Base-by-base conservation (phyloP, 2,113 vertebrate species). In the Eptesicus fuscus region DNA sequence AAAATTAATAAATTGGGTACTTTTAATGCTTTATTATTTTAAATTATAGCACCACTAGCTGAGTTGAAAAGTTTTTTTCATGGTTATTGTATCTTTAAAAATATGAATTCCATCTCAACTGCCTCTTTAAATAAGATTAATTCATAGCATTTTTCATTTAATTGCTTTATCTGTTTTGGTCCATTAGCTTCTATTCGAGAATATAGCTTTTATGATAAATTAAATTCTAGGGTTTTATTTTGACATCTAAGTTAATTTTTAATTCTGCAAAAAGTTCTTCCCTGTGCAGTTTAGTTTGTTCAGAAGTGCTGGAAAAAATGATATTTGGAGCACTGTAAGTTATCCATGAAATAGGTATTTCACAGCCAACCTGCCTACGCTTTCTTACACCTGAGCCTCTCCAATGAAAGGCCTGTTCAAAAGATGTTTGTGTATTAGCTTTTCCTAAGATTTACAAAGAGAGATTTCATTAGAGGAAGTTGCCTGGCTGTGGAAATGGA, bases 131-230 rank as follows among this genome's bases (percentile, higher is more conserved):
- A 97, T 97, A 97, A 98, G 97, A 98, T 98, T 98, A 98, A 97
- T 97, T 96, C 96, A 96, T 87, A 94, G 79, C 96, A 96, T 97
- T 98, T 95, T 90, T 86, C 94, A 91, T 95, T 97, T 98, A 97
- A 97, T 97, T 97, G 95, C 96, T 98, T 97, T 97, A 98, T 98
- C 97, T 98, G 96, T 96, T 97, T 98, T 98, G 97, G 96, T 94
- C 97, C 97, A 98, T 98, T 97, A 97, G 96, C 96, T 96, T 96
- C 96, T 97, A 96, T 93, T 96, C 0, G 32, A 91, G 97, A 97
- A 91, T 97, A 94, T 82, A 95, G 96, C 94, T 97, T 97, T 96
- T 97, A 96, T 97, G 95, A 98, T 97, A 96, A 98, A 97, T 98
- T 98, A 97, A 97, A 97, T 97, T 96, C 88, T 87, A 93, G 16